phyloP scores from a whole-genome alignment of 1,140 invertebrate species.

The Eufriesea mexicana region DNA sequence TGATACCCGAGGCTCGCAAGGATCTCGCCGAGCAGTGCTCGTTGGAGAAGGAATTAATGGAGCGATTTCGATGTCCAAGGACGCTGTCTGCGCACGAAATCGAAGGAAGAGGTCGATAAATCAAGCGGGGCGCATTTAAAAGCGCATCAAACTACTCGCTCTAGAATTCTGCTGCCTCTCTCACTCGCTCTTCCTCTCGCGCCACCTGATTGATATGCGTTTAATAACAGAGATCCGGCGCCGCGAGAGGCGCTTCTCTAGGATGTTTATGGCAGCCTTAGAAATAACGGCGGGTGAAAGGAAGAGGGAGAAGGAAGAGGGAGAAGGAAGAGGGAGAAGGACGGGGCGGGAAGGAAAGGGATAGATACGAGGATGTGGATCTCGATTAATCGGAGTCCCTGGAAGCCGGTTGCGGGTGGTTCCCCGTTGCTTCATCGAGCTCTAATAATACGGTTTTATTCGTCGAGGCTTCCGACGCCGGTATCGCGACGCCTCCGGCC shows the following conservation, averaged over 20 bases:
- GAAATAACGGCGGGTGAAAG: slow-evolving; percentile 25
- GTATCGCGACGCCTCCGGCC: slow-evolving; percentile 70
- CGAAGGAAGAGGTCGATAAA: slow-evolving; percentile 75
- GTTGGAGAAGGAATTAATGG: slow-evolving; percentile 51
- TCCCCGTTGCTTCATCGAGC: slow-evolving; percentile 51
- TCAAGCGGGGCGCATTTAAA: slow-evolving; percentile 77
- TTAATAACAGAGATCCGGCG: slow-evolving; percentile 80
- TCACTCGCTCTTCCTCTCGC: not conserved
- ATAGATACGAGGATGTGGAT: slow-evolving; percentile 53
- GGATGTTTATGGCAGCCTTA: slow-evolving; percentile 66
- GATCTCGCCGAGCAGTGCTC: not conserved
- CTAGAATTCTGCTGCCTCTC: not conserved
- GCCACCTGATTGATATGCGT: slow-evolving; percentile 79
- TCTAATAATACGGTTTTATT: slow-evolving; percentile 81
- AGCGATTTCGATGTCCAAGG: slow-evolving; percentile 57
- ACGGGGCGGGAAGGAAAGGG: not conserved
- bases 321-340: slow-evolving; percentile 1
- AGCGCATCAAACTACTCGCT: slow-evolving; percentile 72
- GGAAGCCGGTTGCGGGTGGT: slow-evolving; percentile 67
- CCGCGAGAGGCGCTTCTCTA: slow-evolving; percentile 72
- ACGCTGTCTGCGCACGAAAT: slow-evolving; percentile 46
- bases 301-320: not conserved
- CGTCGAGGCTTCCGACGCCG: slow-evolving; percentile 73
- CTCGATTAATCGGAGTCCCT: slow-evolving; percentile 65
- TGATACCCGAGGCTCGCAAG: not conserved